A percentile compares a stretch with the other conserved stretches of the same genome.
phyloP scores from a whole-genome alignment of 2,113 vertebrate species.

The Butorides virescens region DNA sequence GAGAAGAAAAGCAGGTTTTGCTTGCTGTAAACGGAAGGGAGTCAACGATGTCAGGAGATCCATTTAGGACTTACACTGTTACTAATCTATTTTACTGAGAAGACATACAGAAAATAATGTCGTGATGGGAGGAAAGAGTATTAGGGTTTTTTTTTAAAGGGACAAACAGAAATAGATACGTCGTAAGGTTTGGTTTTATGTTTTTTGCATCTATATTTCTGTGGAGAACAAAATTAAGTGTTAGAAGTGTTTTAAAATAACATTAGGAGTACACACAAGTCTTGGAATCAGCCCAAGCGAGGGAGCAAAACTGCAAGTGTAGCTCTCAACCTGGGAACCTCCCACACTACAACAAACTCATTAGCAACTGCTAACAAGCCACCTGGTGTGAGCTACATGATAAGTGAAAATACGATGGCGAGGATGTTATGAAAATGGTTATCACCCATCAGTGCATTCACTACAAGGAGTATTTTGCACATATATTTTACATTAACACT shows the following conservation, averaged over 20 bases:
- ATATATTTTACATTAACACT: slow-evolving; percentile 54
- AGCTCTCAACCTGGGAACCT: slow-evolving; percentile 32
- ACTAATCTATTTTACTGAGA: slow-evolving; percentile 26
- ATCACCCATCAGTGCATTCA: slow-evolving; percentile 60
- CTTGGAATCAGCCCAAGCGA: slow-evolving; percentile 18
- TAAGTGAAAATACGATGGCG: slow-evolving; percentile 55
- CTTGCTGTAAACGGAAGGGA: background rate
- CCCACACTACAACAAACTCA: slow-evolving; percentile 30
- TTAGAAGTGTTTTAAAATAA: slow-evolving; percentile 47
- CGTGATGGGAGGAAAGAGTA: background rate
- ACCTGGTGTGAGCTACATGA: slow-evolving; percentile 24
- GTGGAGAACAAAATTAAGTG: slow-evolving; percentile 46
- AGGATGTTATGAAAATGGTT: slow-evolving; percentile 63
- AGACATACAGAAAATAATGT: slow-evolving; percentile 22
- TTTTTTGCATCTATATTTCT: slow-evolving; percentile 10
- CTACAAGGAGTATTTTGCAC: slow-evolving; percentile 59
- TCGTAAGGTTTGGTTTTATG: background rate
- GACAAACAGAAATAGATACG: slow-evolving; percentile 8
- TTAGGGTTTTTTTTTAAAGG: background rate
- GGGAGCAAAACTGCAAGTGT: background rate
- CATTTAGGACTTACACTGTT: slow-evolving; percentile 29
- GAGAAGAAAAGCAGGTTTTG: slow-evolving; percentile 45
- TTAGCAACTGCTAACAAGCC: slow-evolving; percentile 48
- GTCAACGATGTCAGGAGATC: slow-evolving; percentile 26
- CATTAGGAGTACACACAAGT: slow-evolving; percentile 31